Percentiles rank a stretch among this genome's conserved stretches.
These are phyloP conservation scores for Siniperca knerii DNA, from an alignment of 2,113 vertebrate genomes.

Conservation along the genomic window DNA sequence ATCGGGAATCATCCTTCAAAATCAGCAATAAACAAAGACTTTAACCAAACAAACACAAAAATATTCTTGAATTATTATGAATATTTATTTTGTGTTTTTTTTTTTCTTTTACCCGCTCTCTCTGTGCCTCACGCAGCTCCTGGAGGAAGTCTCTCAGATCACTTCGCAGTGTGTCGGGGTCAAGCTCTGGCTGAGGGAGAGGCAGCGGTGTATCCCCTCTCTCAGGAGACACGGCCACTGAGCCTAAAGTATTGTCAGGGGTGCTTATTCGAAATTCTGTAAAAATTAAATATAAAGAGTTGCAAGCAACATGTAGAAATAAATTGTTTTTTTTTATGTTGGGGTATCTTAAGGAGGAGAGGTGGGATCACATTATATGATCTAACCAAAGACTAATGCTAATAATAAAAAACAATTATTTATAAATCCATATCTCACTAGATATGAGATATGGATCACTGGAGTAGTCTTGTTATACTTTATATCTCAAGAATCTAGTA, in stretches of 20 bases:
- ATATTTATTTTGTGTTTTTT: neutral
- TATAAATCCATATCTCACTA: too few relatives aligned
- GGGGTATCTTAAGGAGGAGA: neutral
- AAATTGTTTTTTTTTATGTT: neutral
- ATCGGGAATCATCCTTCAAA: conserved; percentile 88
- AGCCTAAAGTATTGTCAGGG: conserved; percentile 79
- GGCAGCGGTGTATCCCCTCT: conserved; percentile 68
- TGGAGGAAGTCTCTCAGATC: conserved; percentile 91
- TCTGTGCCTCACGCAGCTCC: conserved; percentile 89
- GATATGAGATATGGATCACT: neutral
- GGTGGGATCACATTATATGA: neutral
- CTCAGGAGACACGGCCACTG: conserved; percentile 84
- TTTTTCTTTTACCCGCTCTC: conserved; percentile 85
- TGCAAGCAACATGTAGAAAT: neutral
- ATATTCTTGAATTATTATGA: neutral
- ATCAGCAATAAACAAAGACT: conserved; percentile 46
- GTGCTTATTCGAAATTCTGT: conserved; percentile 71
- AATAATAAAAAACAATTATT: neutral
- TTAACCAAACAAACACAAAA: neutral
- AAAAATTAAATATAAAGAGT: neutral
- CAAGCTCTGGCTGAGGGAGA: conserved; percentile 79
- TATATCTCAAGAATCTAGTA: neutral
- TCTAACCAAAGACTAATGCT: neutral
- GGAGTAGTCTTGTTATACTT: neutral
- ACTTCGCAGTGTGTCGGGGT: conserved; percentile 87